Evolutionary conservation across 1,140 invertebrate genomes (phyloP).

Genomic region (Uloborus diversus): DNA sequence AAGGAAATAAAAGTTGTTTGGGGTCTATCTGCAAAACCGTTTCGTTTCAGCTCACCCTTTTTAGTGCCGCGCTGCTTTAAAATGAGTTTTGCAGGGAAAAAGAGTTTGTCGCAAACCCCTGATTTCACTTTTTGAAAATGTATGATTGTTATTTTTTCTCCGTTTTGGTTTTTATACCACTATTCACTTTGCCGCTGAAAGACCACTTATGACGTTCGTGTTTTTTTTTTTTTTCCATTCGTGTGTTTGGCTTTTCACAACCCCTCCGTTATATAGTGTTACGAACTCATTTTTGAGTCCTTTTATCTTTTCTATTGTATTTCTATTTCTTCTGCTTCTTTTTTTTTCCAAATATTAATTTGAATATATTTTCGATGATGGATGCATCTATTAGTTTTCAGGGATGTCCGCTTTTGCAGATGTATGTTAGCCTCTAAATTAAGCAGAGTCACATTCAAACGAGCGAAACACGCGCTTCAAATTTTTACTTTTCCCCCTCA

Average conservation of each 20-base stretch:
- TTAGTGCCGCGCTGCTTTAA: conserved; percentile 33
- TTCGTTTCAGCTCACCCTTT: neutral
- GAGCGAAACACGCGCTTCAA: no score
- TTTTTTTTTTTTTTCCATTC: neutral
- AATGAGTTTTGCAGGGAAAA: conserved; percentile 45
- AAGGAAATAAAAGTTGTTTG: neutral
- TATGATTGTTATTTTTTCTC: no score
- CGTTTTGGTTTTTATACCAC: neutral
- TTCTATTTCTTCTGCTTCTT: no score
- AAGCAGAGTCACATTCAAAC: no score
- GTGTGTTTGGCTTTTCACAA: neutral
- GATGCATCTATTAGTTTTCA: no score
- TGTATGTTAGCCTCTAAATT: no score
- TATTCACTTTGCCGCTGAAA: neutral
- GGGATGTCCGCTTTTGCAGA: no score
- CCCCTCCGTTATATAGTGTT: neutral
- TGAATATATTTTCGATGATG: no score
- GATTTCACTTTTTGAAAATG: neutral
- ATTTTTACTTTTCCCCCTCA: no score
- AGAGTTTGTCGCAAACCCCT: neutral
- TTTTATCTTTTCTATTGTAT: no score
- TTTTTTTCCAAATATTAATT: no score
- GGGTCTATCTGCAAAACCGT: neutral
- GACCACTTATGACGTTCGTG: neutral
- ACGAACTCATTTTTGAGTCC: no score